phyloP scores from a whole-genome alignment of 2,797 vertebrate species.

The Leucoraja ocellata region DNA sequence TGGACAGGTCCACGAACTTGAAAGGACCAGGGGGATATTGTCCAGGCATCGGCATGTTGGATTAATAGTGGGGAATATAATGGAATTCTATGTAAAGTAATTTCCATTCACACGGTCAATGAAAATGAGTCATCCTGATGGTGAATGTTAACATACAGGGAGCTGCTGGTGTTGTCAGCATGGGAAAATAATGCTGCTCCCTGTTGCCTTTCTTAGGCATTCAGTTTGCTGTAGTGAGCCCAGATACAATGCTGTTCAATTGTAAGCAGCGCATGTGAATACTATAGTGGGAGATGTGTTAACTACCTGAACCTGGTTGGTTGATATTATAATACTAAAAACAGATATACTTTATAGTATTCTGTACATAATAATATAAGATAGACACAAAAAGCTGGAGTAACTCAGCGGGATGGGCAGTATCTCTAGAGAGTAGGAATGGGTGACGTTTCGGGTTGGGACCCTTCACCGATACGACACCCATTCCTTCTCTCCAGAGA shows the following conservation, averaged over 20 bases:
- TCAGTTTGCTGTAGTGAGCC: neutral
- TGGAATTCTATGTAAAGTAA: neutral
- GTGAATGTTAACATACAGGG: neutral
- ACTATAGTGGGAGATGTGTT: neutral
- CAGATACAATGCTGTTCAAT: no score
- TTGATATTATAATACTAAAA: neutral
- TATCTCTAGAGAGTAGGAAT: no score
- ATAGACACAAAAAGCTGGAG: no score
- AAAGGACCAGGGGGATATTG: no score
- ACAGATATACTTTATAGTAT: neutral
- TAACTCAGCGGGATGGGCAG: no score
- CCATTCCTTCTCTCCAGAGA: no score
- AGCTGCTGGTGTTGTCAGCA: neutral
- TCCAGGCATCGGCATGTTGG: neutral
- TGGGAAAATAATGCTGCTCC: neutral
- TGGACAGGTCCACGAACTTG: no score
- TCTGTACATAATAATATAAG: neutral
- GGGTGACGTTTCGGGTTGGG: no score
- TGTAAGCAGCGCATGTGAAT: neutral
- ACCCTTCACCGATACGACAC: no score
- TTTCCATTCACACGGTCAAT: neutral
- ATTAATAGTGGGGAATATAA: neutral
- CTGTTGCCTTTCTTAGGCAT: neutral
- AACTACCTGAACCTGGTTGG: neutral
- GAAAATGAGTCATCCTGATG: neutral